Evolutionary conservation across 2,888 invertebrate genomes (phyloP).

Genomic region (Aleiodes alternator): DNA sequence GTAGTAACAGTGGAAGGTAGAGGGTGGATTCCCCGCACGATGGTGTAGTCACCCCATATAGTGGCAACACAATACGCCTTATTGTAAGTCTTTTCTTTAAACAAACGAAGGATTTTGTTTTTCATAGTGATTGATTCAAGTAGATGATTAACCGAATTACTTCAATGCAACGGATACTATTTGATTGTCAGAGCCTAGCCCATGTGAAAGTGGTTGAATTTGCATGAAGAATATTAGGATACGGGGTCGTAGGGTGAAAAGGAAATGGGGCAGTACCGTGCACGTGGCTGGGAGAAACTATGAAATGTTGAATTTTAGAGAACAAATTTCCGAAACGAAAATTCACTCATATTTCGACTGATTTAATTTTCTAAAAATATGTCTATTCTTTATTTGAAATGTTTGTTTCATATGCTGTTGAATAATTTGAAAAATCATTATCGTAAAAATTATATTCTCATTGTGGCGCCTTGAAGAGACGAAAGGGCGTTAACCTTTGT

Average conservation of each 20-base stretch:
- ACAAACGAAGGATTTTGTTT: background rate
- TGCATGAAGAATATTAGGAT: background rate
- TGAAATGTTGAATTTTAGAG: background rate
- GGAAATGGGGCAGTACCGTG: conserved; percentile 30
- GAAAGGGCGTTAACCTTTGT: conserved; percentile 57
- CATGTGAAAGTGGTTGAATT: conserved; percentile 2
- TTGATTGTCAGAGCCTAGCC: background rate
- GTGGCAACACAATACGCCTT: conserved; percentile 72
- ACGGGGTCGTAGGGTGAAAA: conserved; percentile 12
- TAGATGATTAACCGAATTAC: background rate
- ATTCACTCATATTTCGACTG: background rate
- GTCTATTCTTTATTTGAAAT: background rate
- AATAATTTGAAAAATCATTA: background rate
- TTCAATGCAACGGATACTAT: background rate
- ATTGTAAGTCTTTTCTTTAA: conserved; percentile 2
- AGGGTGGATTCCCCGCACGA: conserved; percentile 72
- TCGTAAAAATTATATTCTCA: conserved; percentile 29
- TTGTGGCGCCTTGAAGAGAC: conserved; percentile 39
- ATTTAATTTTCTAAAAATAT: background rate
- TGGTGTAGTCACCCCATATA: conserved; percentile 74
- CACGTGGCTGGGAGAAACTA: conserved; percentile 24
- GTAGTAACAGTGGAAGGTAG: conserved; percentile 60
- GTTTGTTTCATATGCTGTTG: background rate
- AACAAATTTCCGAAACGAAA: background rate
- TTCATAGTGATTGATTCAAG: background rate